These are phyloP conservation scores for Tamias sibiricus DNA, from an alignment of 2,113 vertebrate species.

Conservation along the genomic window DNA sequence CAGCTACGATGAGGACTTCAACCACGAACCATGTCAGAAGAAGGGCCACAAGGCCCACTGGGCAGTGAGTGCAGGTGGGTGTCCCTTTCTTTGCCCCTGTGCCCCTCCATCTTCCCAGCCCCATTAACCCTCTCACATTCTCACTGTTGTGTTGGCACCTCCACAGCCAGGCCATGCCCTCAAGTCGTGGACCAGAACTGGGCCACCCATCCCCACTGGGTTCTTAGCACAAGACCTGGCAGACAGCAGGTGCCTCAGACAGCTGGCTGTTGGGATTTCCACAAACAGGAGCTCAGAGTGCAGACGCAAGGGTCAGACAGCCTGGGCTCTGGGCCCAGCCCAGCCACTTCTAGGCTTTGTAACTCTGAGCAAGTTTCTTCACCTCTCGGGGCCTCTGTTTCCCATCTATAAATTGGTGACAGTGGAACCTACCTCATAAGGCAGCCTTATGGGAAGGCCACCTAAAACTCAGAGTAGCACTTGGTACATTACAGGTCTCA, in stretches of 20 bases:
- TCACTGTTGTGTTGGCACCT: not conserved
- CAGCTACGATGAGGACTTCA: slow-evolving; percentile 95
- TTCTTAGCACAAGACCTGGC: not conserved
- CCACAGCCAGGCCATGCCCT: not conserved
- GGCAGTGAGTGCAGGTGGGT: slow-evolving; percentile 92
- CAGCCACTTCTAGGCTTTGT: not conserved
- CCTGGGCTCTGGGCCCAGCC: not conserved
- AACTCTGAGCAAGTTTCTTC: not conserved
- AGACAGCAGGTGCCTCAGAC: not conserved
- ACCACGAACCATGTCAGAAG: slow-evolving; percentile 92
- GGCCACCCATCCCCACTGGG: not conserved
- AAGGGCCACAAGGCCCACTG: slow-evolving; percentile 93
- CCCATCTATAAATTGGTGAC: not conserved
- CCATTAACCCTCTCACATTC: too few species aligned
- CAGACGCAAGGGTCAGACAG: not conserved
- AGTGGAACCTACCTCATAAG: not conserved
- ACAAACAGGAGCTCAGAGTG: not conserved
- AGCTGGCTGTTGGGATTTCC: not conserved
- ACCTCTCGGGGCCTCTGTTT: not conserved
- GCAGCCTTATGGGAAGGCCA: not conserved
- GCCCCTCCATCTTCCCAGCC: not conserved
- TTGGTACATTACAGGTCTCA: accelerated
- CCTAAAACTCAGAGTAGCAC: too few species aligned
- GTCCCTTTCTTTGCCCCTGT: not conserved
- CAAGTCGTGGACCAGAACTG: not conserved